phyloP scores from a whole-genome alignment of 2,888 invertebrate species.

The Boloria selene region DNA sequence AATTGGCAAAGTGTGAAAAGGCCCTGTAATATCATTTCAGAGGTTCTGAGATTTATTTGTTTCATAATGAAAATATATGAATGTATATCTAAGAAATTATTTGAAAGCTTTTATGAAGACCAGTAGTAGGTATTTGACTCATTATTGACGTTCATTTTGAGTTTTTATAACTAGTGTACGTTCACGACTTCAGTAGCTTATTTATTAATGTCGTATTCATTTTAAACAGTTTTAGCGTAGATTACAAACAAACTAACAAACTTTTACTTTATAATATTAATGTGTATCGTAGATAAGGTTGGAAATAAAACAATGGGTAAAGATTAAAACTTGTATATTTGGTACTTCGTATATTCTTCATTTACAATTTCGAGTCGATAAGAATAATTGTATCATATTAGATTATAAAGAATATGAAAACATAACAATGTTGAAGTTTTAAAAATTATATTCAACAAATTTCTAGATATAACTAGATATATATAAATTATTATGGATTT shows the following conservation, averaged over 20 bases:
- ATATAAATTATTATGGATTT: slow-evolving; percentile 63
- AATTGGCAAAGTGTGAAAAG: no score
- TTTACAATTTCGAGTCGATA: slow-evolving; percentile 79
- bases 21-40: no score
- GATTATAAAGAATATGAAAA: slow-evolving; percentile 72
- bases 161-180: no score
- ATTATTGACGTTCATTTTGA: no score
- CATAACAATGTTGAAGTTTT: slow-evolving; percentile 61
- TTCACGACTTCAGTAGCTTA: no score
- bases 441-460: slow-evolving; percentile 74
- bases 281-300: neutral
- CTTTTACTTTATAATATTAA: neutral
- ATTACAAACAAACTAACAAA: neutral
- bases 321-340: slow-evolving; percentile 83
- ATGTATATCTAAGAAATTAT: no score
- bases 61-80: no score
- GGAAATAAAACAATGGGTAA: slow-evolving; percentile 55
- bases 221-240: neutral
- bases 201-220: no score
- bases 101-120: no score
- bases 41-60: no score
- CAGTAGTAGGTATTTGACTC: no score
- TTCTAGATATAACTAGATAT: slow-evolving; percentile 65
- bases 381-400: slow-evolving; percentile 71
- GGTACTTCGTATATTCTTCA: slow-evolving; percentile 81